Base-by-base conservation (phyloP, 2,797 vertebrate species). In the Stomatorhinus walkeri region DNA sequence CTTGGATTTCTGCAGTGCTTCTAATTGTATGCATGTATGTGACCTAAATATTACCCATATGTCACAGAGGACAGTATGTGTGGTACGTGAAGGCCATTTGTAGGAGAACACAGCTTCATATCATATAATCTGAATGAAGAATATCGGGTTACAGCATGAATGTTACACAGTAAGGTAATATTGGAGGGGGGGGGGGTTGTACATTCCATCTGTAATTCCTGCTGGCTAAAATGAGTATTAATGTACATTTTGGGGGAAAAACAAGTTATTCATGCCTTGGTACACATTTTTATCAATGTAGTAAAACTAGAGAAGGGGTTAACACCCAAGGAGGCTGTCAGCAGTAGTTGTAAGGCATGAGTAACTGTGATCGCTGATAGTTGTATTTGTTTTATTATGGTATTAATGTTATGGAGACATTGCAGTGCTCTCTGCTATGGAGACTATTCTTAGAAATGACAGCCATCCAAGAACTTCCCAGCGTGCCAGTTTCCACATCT, bases 401-500 rank as follows among this genome's bases (percentile, higher is more conserved):
- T 68, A 48, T 87, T 87, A 61, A 8, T 87, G 56, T 43, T 68
- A 87, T 87, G 86, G 56, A 59, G 32, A 87, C 56, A 87, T 87
- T 36, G 49, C 28, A 64, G 36, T 61, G 16, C n/a, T 87, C 54
- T 46, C 86, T 61, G 56, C 56, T 43, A 22, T 87, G 32, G 28
- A 43, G 52, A 43, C 86, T 87, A 87, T 87, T 87, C 86, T 87
- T 87, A 87, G 86, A 61, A 87, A 64, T 48, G 86, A 87, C 86
- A 87, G 56, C 59, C 86, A 46, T 87, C 40, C 86, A 61, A 87
- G 56, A 59, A 46, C 86, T 40, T 59, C 40, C 24, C 40, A 43
- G 40, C 46, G 56, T 84, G 61, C 46, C 88, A 76, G 85, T 49
- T 87, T 87, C 52, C 40, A 81, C 16, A 54, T n/a, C 56, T 68